Evolutionary conservation across 2,797 vertebrate species (phyloP).

Genomic region (Lerista edwardsae): DNA sequence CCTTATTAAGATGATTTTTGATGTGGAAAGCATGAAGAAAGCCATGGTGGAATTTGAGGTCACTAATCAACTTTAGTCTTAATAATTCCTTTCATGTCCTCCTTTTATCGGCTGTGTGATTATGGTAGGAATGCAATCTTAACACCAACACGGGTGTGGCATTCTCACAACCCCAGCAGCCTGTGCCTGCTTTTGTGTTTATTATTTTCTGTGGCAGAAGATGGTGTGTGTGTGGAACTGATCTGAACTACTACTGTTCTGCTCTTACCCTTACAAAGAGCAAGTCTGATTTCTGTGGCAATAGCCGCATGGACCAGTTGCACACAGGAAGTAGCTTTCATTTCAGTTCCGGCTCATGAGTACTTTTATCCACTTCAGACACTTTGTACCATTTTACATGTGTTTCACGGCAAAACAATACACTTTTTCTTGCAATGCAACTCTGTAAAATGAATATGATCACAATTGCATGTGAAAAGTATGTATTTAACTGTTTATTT

Average conservation of each 20-base stretch:
- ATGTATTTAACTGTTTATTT: too few relatives aligned
- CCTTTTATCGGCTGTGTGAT: background rate
- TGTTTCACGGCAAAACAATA: too few relatives aligned
- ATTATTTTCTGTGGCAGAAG: background rate
- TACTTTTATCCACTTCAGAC: too few relatives aligned
- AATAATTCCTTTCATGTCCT: background rate
- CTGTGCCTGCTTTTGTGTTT: background rate
- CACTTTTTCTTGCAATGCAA: too few relatives aligned
- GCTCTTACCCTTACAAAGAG: background rate
- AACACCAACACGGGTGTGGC: background rate
- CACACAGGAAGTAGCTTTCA: background rate
- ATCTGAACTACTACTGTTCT: background rate
- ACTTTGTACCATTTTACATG: too few relatives aligned
- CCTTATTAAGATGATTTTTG: slow-evolving; percentile 95
- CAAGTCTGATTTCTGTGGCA: background rate
- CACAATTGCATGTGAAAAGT: too few relatives aligned
- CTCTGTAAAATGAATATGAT: too few relatives aligned
- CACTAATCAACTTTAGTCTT: background rate
- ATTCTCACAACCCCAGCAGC: background rate
- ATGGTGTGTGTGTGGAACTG: background rate
- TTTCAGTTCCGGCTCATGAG: background rate
- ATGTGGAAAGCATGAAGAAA: slow-evolving; percentile 99
- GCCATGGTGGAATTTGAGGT: slow-evolving; percentile 99
- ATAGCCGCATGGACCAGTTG: background rate
- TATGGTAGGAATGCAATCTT: background rate